phyloP scores from a whole-genome alignment of 2,797 vertebrate species.

The Myotis vivesi region DNA sequence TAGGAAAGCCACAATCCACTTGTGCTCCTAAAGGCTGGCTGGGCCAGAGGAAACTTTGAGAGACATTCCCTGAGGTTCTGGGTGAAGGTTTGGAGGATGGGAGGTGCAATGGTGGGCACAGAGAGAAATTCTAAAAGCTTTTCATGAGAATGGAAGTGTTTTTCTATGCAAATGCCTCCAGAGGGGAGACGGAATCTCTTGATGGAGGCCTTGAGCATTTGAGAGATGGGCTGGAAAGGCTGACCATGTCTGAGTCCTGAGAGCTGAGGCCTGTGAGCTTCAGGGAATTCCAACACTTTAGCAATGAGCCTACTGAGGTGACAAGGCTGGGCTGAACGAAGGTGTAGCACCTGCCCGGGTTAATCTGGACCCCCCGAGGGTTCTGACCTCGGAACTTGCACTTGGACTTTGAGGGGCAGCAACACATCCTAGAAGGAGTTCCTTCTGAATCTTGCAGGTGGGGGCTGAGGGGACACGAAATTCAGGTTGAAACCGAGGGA shows the following conservation, averaged over 20 bases:
- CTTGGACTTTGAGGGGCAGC: background rate
- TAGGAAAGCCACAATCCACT: background rate
- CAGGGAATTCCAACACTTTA: background rate
- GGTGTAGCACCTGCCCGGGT: background rate
- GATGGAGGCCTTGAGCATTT: background rate
- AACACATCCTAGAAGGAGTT: background rate
- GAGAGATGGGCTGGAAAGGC: background rate
- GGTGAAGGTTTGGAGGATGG: background rate
- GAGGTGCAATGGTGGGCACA: background rate
- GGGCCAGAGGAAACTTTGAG: background rate
- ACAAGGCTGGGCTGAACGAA: background rate
- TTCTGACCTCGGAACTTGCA: background rate
- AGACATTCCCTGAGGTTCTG: background rate
- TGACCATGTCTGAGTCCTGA: background rate
- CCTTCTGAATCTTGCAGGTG: background rate
- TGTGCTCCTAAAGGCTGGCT: background rate
- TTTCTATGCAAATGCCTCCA: background rate
- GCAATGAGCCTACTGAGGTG: background rate
- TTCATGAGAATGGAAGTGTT: background rate
- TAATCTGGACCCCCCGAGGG: background rate
- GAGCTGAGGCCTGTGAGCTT: background rate
- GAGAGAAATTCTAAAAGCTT: background rate
- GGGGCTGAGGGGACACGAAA: background rate
- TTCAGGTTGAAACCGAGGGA: background rate
- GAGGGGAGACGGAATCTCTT: background rate